Conservation (phyloP, 1,140 invertebrate species). For the Orussus abietinus region DNA sequence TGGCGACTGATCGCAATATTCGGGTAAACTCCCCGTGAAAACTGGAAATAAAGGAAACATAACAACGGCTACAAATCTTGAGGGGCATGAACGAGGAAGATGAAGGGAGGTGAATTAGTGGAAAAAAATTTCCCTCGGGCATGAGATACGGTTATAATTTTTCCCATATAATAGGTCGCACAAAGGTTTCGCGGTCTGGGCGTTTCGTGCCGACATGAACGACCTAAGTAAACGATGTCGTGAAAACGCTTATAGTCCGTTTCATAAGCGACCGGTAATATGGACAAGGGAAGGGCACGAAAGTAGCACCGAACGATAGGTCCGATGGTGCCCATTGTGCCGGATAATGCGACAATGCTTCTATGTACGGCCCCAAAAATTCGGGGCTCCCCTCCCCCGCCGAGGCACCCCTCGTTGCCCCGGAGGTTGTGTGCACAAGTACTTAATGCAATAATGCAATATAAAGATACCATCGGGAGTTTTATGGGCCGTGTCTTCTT, state of each 20-base stretch:
- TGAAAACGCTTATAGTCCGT: background rate
- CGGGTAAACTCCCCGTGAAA: no score
- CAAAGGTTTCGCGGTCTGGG: background rate
- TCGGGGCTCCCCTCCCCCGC: background rate
- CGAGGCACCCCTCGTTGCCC: background rate
- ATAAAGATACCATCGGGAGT: conserved; percentile 45
- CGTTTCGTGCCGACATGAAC: no score
- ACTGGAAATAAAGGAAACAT: no score
- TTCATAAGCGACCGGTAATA: background rate
- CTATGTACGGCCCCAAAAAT: background rate
- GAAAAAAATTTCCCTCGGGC: background rate
- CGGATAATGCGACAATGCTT: conserved; percentile 5
- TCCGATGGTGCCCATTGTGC: conserved; percentile 4
- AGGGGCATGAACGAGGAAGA: no score
- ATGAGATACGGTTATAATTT: conserved; percentile 1
- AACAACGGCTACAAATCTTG: no score
- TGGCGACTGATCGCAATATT: no score
- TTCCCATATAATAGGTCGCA: background rate
- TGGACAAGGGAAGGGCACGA: background rate
- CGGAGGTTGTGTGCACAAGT: conserved; percentile 40
- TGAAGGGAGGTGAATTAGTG: no score
- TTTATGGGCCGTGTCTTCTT: no score
- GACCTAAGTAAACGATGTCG: conserved; percentile 1
- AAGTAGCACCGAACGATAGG: background rate
- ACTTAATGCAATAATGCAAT: conserved; percentile 48